A percentile compares a stretch with the other conserved stretches of the same genome.
phyloP scores from a whole-genome alignment of 2,113 vertebrate genomes.

The Hylia prasina region DNA sequence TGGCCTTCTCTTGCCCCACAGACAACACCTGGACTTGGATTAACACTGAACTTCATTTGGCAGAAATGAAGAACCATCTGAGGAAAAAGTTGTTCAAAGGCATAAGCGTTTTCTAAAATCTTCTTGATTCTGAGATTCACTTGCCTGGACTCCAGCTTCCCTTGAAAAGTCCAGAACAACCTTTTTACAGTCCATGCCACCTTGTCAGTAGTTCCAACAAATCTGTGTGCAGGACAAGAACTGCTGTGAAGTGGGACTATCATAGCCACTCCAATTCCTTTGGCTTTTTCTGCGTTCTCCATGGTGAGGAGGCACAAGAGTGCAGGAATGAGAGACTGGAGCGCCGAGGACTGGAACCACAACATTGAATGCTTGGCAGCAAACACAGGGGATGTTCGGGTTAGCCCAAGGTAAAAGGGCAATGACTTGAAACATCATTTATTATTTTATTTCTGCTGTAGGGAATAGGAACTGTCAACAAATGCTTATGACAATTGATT shows the following conservation, averaged over 20 bases:
- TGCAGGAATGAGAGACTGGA: neutral
- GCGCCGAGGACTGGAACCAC: neutral
- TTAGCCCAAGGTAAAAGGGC: neutral
- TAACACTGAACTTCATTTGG: neutral
- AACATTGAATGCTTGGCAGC: neutral
- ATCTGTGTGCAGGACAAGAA: neutral
- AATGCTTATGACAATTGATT: neutral
- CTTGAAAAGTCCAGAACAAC: neutral
- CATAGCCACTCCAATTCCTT: neutral
- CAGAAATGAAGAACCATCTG: neutral
- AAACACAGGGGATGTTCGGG: neutral
- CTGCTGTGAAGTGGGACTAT: neutral
- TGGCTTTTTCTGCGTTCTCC: neutral
- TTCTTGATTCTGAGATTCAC: neutral
- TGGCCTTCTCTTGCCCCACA: neutral
- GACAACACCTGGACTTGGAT: neutral
- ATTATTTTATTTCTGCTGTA: neutral
- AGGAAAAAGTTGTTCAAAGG: neutral
- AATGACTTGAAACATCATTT: neutral
- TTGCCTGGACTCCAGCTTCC: neutral
- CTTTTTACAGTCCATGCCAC: neutral
- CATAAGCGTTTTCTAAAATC: neutral
- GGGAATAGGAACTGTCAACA: neutral
- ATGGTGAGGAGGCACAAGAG: neutral
- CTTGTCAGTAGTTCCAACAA: neutral